Evolutionary conservation across 2,888 invertebrate genomes (phyloP), one percentile per base, ranked within the genome.

Genomic region (Melanchra persicariae): DNA sequence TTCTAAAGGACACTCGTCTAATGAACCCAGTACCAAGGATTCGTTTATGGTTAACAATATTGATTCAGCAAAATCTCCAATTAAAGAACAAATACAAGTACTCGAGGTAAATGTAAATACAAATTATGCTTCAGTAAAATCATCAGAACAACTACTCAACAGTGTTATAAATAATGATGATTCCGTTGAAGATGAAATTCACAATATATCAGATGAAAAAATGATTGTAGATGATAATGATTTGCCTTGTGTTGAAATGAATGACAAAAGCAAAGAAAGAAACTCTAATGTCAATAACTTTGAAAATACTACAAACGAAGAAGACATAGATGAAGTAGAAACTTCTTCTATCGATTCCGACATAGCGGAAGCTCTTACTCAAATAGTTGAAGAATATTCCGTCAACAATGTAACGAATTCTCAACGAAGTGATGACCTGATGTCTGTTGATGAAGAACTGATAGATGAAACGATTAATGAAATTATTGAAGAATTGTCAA

Each of bases 281-380:
- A 57, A 58, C 67, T 49, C n/a, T n/a, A n/a, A n/a, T n/a, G 43
- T 10, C 2, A 12, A 15, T 3, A 51, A 55, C 24, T 9, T 59
- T 34, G 49, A 67, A 60, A 59, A 59, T 65, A 49, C 19, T 6
- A 59, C 19, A 15, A 51, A 59, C 34, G 59, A 73, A 24, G 58
- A 69, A 7, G 58, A 69, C 30, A 52, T 45, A 2, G 54, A 59
- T 58, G 74, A 75, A n/a, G 64, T 77, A 52, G 74, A 77, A 75
- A 74, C 74, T 8, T 77, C 69, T 45, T 79, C 77, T 63, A 82
- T 75, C 49, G 82, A 86, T 84, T 89, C 89, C 10, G 91, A 93
- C 78, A 87, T 91, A 68, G 93, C 93, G 45, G 92, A 93, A 75
- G 94, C 93, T 15, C 67, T 90, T 37, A 96, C 96, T 22, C 95